A percentile compares a stretch with the other conserved stretches of the same genome.
phyloP scores from a whole-genome alignment of 2,888 invertebrate species.

The Melanophora roralis region DNA sequence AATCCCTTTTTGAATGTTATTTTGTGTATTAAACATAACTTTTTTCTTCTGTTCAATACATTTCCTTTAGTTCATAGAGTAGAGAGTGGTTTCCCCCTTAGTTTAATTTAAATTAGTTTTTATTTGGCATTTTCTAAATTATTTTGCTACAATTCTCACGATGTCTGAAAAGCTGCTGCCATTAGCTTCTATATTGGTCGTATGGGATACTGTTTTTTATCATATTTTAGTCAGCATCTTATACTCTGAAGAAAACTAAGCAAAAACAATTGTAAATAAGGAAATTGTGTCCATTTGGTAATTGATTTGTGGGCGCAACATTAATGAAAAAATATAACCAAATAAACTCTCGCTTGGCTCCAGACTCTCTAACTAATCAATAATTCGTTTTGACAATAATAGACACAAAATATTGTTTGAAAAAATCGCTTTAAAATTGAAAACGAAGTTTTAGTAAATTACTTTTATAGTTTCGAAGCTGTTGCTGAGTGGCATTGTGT shows the following conservation, averaged over 20 bases:
- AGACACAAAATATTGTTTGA: conserved; percentile 33
- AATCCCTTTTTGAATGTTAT: conserved; percentile 7
- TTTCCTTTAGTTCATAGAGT: conserved; percentile 2
- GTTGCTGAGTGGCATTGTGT: background rate
- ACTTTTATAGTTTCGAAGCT: conserved; percentile 21
- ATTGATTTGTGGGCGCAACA: conserved; percentile 59
- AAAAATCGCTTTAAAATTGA: conserved; percentile 33
- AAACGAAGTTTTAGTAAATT: conserved; percentile 46
- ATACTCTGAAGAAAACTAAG: conserved; percentile 1
- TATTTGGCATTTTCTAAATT: background rate
- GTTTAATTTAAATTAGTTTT: conserved; percentile 30
- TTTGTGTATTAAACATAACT: conserved; percentile 8
- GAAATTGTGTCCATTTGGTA: conserved; percentile 52
- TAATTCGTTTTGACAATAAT: conserved; percentile 60
- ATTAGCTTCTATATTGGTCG: conserved; percentile 51
- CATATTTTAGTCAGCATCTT: conserved; percentile 12
- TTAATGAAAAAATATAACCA: background rate
- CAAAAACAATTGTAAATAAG: conserved; percentile 10
- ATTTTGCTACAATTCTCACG: conserved; percentile 59
- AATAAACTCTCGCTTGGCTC: conserved; percentile 41
- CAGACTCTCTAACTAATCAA: conserved; percentile 48
- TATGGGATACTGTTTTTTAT: conserved; percentile 18
- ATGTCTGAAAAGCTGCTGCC: conserved; percentile 32
- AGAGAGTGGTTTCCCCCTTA: conserved; percentile 13
- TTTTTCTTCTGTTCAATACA: conserved; percentile 22